Evolutionary conservation across 2,888 invertebrate genomes (phyloP).

Genomic region (Artemia sinica): DNA sequence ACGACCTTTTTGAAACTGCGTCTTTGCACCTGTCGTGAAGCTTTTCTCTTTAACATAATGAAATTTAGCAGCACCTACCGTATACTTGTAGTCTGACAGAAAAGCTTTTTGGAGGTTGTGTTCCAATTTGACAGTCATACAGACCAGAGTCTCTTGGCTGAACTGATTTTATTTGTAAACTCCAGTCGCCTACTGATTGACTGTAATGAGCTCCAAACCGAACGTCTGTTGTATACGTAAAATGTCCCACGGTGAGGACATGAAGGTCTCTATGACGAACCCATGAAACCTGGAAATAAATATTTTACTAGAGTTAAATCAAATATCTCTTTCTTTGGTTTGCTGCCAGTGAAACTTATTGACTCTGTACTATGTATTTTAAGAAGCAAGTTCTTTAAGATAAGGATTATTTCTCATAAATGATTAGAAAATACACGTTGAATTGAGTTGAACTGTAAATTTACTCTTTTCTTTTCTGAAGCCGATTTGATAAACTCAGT

Average conservation of each 20-base stretch:
- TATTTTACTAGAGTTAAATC: too few species aligned
- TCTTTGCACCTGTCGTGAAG: too few species aligned
- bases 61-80: conserved; percentile 44
- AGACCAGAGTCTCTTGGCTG: conserved; percentile 65
- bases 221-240: conserved; percentile 79
- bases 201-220: conserved; percentile 72
- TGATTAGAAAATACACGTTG: too few species aligned
- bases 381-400: too few species aligned
- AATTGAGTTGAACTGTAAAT: too few species aligned
- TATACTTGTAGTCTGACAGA: conserved; percentile 73
- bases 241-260: conserved; percentile 69
- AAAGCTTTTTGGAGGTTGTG: conserved; percentile 71
- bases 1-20: too few species aligned
- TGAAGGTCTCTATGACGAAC: conserved; percentile 75
- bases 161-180: conserved; percentile 77
- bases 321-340: too few species aligned
- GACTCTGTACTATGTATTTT: too few species aligned
- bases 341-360: too few species aligned
- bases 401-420: too few species aligned
- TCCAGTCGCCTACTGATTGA: conserved; percentile 72
- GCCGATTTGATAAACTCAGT: too few species aligned
- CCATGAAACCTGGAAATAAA: conserved; percentile 58
- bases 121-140: conserved; percentile 87
- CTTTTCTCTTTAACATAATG: conserved; percentile 9
- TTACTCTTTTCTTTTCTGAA: too few species aligned